Base-by-base conservation (phyloP, 2,797 vertebrate genomes). In the Pempheris klunzingeri region DNA sequence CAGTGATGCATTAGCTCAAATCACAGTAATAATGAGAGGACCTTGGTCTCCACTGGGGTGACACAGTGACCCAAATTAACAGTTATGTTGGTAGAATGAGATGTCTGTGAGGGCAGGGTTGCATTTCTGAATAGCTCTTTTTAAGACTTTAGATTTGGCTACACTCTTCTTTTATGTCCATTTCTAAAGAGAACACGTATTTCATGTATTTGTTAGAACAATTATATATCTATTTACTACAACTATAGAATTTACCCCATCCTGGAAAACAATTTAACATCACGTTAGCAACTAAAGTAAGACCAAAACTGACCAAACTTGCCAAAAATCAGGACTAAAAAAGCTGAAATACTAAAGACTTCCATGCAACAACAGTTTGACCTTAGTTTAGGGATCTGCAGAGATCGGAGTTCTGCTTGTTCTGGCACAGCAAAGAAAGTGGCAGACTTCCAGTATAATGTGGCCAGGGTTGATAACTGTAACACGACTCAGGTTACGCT, bases 41-140 rank as follows among this genome's bases (percentile, higher is more conserved):
- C 83, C 76, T 71, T 59, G 72, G 84, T 89, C 86, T 89, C 81
- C 80, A 79, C 82, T 79, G 82, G 83, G 78, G 81, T 92, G 86
- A 88, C 86, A 93, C 74, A 87, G 81, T 90, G 92, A 93, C 90
- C 92, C 80, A 93, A 85, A 94, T 93, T 79, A 92, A 88, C 77
- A 82, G 58, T 46, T 66, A 82, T 69, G 41, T 49, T 59, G 38
- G 39, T 49, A 15, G 47, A 63, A 61, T 46, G 28, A 49, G 26
- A 34, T 46, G 28, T 54, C 7, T 69, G 49, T 36, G n/a, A 43
- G 38, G 12, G 15, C 2, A 50, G 30, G 5, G 46, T 69, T 69
- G 47, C 28, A 36, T 71, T 52, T 47, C 24, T 59, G 22, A 49
- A 36, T 4, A 36, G 18, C 36, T 54, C 10, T 47, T 62, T 50